Conservation (phyloP, 1,140 invertebrate genomes). For the Drosophila ohnishii region DNA sequence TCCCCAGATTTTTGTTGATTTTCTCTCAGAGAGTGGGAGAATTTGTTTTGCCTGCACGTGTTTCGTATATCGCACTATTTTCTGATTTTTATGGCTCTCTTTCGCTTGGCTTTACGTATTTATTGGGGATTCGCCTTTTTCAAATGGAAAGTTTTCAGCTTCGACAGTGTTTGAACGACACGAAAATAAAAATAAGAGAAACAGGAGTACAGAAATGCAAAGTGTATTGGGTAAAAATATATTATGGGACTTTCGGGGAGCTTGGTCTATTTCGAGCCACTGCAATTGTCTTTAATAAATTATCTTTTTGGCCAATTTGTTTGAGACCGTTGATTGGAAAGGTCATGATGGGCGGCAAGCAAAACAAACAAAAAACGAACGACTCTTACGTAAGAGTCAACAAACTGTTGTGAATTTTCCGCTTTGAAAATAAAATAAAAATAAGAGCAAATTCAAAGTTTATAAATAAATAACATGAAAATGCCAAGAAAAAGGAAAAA, state of each 20-base stretch:
- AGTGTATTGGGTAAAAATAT: background rate
- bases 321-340: conserved; percentile 36
- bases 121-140: conserved; percentile 46
- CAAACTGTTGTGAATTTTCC: conserved; percentile 63
- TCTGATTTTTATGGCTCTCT: conserved; percentile 40
- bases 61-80: conserved; percentile 39
- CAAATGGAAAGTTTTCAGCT: conserved; percentile 68
- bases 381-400: conserved; percentile 72
- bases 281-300: conserved; percentile 69
- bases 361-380: conserved; percentile 42
- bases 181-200: background rate
- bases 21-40: conserved; percentile 12
- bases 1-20: conserved; percentile 8
- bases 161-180: conserved; percentile 5
- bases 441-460: conserved; percentile 28
- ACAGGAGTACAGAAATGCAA: conserved; percentile 16
- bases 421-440: conserved; percentile 22
- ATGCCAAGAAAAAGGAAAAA: conserved; percentile 48
- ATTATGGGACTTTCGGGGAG: conserved; percentile 3
- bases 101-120: conserved; percentile 27
- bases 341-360: conserved; percentile 6
- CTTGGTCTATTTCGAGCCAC: conserved; percentile 33
- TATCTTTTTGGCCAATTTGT: conserved; percentile 46
- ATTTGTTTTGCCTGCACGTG: conserved; percentile 32
- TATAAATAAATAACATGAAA: conserved; percentile 70